Percentiles rank a stretch among this genome's conserved stretches.
Evolutionary conservation across 1,140 invertebrate species (phyloP).

Genomic region (Cardiocondyla obscurior): DNA sequence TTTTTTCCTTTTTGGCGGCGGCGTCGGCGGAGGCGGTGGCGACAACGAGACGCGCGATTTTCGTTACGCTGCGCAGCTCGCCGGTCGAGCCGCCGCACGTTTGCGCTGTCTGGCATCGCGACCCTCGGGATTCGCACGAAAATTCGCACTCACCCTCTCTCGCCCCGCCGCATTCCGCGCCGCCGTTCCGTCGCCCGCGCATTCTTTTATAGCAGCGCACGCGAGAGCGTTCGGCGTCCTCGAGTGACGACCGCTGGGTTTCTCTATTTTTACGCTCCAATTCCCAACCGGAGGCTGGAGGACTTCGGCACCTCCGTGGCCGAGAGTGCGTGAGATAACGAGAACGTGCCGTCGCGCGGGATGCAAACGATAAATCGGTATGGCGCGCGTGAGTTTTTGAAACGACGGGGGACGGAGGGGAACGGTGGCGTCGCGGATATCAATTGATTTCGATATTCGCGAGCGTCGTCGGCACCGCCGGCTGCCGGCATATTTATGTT

Average conservation of each 20-base stretch:
- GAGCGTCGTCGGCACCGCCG: not conserved
- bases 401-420: not conserved
- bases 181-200: not conserved
- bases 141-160: not conserved
- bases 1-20: not conserved
- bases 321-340: not conserved
- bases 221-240: constrained; percentile 50
- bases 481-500: not conserved
- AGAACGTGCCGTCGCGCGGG: no score
- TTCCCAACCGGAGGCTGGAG: constrained; percentile 39
- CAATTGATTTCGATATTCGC: not conserved
- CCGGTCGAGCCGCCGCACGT: not conserved
- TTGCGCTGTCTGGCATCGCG: not conserved
- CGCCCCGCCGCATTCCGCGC: not conserved
- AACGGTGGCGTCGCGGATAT: not conserved
- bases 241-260: not conserved
- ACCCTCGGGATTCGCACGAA: not conserved
- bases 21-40: not conserved
- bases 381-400: not conserved
- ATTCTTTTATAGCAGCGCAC: constrained; percentile 33
- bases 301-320: not conserved
- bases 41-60: not conserved
- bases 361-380: not conserved
- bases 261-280: constrained; percentile 70
- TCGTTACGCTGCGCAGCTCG: not conserved